Percentiles rank a stretch among this genome's conserved stretches.
These are phyloP conservation scores for Channa striata DNA, from an alignment of 2,797 vertebrate species.

Conservation along the genomic window DNA sequence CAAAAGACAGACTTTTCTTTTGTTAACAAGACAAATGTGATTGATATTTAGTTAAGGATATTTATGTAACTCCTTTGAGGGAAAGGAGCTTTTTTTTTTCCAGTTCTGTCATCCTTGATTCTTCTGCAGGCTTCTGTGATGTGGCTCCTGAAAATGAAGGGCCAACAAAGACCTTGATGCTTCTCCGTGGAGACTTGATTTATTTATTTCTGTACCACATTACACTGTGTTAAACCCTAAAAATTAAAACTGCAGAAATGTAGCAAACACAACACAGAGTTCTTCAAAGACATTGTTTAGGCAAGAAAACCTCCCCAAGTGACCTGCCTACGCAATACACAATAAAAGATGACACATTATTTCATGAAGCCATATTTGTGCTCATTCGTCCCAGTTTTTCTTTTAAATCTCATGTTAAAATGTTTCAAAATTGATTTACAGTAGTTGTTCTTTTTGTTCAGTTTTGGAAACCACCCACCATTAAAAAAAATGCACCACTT, in stretches of 20 bases:
- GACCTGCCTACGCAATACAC: too few relatives aligned
- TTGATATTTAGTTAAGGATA: constrained; percentile 29
- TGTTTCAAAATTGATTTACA: too few relatives aligned
- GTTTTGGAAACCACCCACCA: too few relatives aligned
- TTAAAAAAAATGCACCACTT: too few relatives aligned
- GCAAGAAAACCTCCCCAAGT: constrained; percentile 47
- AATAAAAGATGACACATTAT: too few relatives aligned
- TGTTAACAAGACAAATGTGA: constrained; percentile 37
- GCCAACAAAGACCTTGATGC: constrained; percentile 12
- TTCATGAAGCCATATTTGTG: too few relatives aligned
- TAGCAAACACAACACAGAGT: constrained; percentile 32
- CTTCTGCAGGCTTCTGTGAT: background rate
- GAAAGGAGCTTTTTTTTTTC: background rate
- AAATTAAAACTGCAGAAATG: constrained; percentile 58
- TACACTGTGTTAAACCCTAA: constrained; percentile 32
- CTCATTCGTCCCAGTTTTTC: too few relatives aligned
- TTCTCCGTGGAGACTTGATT: constrained; percentile 3
- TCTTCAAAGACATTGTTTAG: constrained; percentile 46
- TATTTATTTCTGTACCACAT: too few relatives aligned
- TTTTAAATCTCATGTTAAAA: too few relatives aligned
- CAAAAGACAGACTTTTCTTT: constrained; percentile 32
- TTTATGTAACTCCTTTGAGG: background rate
- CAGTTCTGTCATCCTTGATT: background rate
- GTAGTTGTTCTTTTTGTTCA: background rate
- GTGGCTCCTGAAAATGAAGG: background rate